Percentiles rank a stretch among this genome's conserved stretches.
phyloP scores from a whole-genome alignment of 2,113 vertebrate species.

The Carassius carassius region DNA sequence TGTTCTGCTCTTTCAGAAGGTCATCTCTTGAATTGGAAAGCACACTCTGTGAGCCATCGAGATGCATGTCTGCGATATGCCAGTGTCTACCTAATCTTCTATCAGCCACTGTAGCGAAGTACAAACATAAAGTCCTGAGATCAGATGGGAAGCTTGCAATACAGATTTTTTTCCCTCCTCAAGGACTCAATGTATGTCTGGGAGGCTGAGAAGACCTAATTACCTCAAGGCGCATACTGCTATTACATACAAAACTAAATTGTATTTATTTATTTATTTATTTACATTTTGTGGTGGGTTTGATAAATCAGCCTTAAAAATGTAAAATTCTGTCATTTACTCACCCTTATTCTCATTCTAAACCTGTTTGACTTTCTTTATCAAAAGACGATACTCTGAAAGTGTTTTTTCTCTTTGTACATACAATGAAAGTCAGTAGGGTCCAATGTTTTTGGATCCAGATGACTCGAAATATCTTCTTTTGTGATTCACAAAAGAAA shows the following conservation, averaged over 20 bases:
- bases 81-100: conserved; percentile 79
- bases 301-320: not conserved
- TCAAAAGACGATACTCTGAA: not conserved
- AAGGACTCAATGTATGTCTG: conserved; percentile 71
- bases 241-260: not conserved
- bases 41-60: conserved; percentile 71
- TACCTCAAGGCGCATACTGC: not conserved
- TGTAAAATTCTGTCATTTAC: not conserved
- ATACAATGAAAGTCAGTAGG: not conserved
- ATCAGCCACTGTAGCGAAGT: conserved; percentile 73
- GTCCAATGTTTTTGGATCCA: not conserved
- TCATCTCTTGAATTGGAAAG: conserved; percentile 75
- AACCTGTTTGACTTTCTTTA: not conserved
- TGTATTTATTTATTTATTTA: not conserved
- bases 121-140: conserved; percentile 75
- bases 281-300: not conserved
- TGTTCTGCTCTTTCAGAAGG: conserved; percentile 66
- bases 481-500: not conserved
- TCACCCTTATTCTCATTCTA: not conserved
- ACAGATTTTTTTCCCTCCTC: conserved; percentile 51
- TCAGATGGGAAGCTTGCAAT: conserved; percentile 68
- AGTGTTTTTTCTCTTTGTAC: not conserved
- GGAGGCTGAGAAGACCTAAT: conserved; percentile 14
- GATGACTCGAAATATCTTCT: not conserved
- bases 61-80: conserved; percentile 73